A percentile compares a stretch with the other conserved stretches of the same genome.
Conservation (phyloP, 2,113 vertebrate genomes). For the Odontophorus gujanensis region DNA sequence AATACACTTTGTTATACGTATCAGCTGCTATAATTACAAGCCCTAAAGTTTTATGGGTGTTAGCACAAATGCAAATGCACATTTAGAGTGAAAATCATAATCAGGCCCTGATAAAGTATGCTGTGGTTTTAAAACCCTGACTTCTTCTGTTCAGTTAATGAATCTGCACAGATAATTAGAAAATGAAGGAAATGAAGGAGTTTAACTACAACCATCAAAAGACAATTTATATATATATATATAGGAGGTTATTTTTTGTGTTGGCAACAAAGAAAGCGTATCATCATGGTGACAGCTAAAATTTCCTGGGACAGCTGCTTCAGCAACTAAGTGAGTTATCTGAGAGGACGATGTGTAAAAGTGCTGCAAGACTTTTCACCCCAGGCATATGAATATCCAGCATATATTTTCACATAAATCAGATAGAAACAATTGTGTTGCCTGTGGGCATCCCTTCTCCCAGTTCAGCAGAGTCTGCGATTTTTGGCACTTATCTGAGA, state of each 20-base stretch:
- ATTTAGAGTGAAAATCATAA: accelerated
- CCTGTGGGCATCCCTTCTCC: neutral
- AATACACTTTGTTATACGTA: neutral
- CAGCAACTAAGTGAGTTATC: neutral
- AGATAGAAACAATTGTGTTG: neutral
- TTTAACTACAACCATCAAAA: neutral
- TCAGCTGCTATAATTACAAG: neutral
- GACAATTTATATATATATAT: neutral
- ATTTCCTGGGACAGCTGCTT: neutral
- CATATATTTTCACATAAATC: neutral
- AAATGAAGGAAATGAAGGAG: neutral
- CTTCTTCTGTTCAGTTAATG: neutral
- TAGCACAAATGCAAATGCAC: neutral
- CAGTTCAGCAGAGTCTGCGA: neutral
- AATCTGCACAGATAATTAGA: neutral
- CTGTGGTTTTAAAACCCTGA: neutral
- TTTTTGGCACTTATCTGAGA: neutral
- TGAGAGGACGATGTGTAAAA: neutral
- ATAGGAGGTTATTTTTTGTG: neutral
- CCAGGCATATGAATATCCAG: neutral
- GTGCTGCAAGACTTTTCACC: neutral
- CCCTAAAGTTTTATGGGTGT: neutral
- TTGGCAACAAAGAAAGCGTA: neutral
- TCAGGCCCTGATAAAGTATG: neutral
- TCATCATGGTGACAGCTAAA: neutral